phyloP scores from a whole-genome alignment of 2,888 invertebrate genomes.

The Dusona sp. region DNA sequence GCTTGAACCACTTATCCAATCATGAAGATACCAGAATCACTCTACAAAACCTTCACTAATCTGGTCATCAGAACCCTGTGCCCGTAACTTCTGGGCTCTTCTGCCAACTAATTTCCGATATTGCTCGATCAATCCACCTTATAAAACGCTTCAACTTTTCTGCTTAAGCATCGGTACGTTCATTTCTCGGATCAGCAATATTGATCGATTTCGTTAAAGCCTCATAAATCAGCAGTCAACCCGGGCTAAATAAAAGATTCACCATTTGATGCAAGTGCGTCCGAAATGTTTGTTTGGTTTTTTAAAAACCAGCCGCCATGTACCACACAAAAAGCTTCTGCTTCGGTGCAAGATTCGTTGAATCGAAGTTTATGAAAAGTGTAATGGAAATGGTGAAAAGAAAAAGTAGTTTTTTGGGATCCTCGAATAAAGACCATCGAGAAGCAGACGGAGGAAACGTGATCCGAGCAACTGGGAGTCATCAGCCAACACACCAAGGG shows the following conservation, averaged over 20 bases:
- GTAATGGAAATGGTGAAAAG: conserved; percentile 5
- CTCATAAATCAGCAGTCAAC: neutral
- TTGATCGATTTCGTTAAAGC: conserved; percentile 63
- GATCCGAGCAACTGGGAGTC: conserved; percentile 33
- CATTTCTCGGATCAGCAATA: conserved; percentile 16
- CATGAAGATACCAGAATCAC: neutral
- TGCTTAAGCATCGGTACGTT: neutral
- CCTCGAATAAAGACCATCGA: conserved; percentile 29
- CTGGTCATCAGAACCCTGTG: conserved; percentile 14
- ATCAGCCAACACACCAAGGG: conserved; percentile 27
- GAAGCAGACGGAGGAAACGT: conserved; percentile 33
- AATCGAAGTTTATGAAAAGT: conserved; percentile 6
- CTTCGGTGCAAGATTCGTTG: conserved; percentile 12
- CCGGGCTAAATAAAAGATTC: conserved; percentile 65
- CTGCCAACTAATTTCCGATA: conserved; percentile 62
- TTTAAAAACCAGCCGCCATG: neutral
- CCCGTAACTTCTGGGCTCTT: conserved; percentile 51
- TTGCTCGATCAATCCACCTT: conserved; percentile 65
- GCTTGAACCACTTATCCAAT: neutral
- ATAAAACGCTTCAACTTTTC: conserved; percentile 48
- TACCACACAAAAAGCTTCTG: neutral
- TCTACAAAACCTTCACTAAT: conserved; percentile 12
- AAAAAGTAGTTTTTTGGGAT: conserved; percentile 22
- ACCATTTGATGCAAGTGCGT: conserved; percentile 18
- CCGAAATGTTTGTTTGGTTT: conserved; percentile 47